phyloP scores from a whole-genome alignment of 2,797 vertebrate genomes.

The Urocyon cinereoargenteus region DNA sequence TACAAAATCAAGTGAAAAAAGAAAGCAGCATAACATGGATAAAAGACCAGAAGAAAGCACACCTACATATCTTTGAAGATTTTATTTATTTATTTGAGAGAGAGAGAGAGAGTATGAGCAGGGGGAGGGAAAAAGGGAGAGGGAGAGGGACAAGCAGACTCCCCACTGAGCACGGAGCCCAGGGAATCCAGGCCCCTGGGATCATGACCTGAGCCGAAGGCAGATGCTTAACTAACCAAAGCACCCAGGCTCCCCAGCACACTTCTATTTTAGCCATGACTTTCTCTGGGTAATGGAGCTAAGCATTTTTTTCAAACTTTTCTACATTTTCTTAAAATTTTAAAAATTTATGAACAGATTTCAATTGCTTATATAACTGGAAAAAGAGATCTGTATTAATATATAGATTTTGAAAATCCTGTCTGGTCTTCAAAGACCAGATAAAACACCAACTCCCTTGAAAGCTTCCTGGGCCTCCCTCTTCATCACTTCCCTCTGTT shows the following conservation, averaged over 20 bases:
- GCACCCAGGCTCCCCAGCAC: background rate
- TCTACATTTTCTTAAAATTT: background rate
- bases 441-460: background rate
- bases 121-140: too few species aligned
- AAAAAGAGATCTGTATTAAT: slow-evolving; percentile 29
- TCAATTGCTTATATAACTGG: background rate
- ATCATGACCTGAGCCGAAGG: background rate
- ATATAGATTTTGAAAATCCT: background rate
- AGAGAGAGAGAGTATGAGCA: too few species aligned
- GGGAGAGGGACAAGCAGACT: too few species aligned
- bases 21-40: background rate
- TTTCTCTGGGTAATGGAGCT: slow-evolving; percentile 20
- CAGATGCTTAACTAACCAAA: background rate
- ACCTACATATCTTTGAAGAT: background rate
- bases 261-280: background rate
- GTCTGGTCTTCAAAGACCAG: background rate
- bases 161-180: too few species aligned
- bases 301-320: background rate
- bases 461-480: background rate
- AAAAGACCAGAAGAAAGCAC: background rate
- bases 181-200: background rate
- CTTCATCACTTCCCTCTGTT: background rate
- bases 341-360: background rate
- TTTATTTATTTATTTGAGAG: background rate
- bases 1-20: background rate